phyloP scores from a whole-genome alignment of 2,888 invertebrate genomes.

The Phania funesta region DNA sequence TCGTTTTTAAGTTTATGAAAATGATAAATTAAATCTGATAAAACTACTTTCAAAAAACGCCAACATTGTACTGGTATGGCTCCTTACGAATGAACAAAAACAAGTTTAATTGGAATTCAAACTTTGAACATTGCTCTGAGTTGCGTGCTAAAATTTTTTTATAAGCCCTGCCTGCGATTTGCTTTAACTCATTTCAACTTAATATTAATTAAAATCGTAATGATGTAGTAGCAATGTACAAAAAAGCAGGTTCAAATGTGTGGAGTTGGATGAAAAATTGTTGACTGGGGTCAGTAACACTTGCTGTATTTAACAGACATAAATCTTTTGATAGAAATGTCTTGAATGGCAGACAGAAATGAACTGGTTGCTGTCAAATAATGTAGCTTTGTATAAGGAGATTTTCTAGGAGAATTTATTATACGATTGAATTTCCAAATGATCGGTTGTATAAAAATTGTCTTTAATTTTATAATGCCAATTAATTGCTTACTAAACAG shows the following conservation, averaged over 20 bases:
- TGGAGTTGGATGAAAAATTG: neutral
- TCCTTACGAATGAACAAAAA: neutral
- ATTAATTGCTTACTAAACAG: neutral
- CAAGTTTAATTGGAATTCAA: conserved; percentile 19
- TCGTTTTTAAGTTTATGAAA: conserved; percentile 36
- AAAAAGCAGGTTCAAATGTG: neutral
- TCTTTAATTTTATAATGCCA: neutral
- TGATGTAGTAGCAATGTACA: conserved; percentile 1
- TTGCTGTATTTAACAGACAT: neutral
- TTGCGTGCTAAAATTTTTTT: conserved; percentile 21
- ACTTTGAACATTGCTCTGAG: conserved; percentile 10
- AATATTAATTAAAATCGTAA: conserved; percentile 15
- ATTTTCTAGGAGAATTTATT: neutral
- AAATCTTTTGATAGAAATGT: neutral
- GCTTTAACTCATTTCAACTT: conserved; percentile 5
- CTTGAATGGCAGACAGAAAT: neutral
- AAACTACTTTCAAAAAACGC: conserved; percentile 32
- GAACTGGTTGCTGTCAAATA: neutral
- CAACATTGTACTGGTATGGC: neutral
- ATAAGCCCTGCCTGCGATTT: neutral
- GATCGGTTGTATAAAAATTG: neutral
- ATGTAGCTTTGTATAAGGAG: neutral
- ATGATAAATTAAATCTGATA: conserved; percentile 39
- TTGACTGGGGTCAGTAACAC: conserved; percentile 45
- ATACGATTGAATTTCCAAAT: too few relatives aligned